phyloP scores from a whole-genome alignment of 2,113 vertebrate genomes.

The Cettia cetti region DNA sequence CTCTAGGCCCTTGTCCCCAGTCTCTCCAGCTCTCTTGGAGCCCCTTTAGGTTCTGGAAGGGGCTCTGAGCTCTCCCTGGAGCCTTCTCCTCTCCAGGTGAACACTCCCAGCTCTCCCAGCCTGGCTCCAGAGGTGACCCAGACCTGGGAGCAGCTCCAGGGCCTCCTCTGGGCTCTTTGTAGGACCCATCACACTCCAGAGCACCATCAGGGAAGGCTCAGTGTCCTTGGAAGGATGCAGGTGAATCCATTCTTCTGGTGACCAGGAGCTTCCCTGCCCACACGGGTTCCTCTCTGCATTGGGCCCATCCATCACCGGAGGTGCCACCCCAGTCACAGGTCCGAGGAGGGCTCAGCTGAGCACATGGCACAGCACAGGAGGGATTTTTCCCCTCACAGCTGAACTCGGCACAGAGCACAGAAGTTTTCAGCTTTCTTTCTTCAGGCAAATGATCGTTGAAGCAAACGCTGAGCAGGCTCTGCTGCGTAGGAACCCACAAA shows the following conservation, averaged over 20 bases:
- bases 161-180: background rate
- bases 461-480: background rate
- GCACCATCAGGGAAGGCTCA: background rate
- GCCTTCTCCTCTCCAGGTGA: background rate
- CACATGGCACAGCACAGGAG: background rate
- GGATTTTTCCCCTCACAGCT: background rate
- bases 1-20: background rate
- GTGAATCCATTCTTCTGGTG: background rate
- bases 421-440: background rate
- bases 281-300: background rate
- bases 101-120: background rate
- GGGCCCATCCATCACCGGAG: background rate
- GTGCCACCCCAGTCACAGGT: background rate
- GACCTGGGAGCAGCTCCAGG: accelerated
- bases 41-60: accelerated
- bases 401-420: background rate
- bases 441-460: background rate
- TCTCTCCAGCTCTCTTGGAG: background rate
- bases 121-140: background rate
- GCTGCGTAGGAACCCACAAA: background rate
- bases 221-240: background rate
- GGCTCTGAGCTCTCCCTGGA: background rate
- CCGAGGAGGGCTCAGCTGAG: background rate
- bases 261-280: background rate
- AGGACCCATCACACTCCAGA: background rate